Evolutionary conservation across 1,140 invertebrate species (phyloP), one percentile per base, ranked within the genome.

Genomic region (Megathymus violae): DNA sequence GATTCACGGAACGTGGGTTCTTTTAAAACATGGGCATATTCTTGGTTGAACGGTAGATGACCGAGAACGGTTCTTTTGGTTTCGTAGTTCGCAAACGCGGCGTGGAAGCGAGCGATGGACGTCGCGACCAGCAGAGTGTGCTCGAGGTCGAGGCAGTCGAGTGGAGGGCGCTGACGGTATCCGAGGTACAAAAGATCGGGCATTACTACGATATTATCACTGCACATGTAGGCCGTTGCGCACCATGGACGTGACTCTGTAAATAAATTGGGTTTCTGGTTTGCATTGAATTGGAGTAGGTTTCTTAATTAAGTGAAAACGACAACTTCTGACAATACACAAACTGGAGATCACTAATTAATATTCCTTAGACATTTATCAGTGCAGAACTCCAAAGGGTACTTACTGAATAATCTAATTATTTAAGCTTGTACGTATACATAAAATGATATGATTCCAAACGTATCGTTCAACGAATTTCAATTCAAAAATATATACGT

Each of bases 81-180:
- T 22, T 74, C 61, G 31, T 79, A 82, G 65, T 83, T 85, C 4
- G 78, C 69, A 34, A 74, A 76, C 1, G 74, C 66, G 2, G 88
- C 85, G 59, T 90, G 88, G 46, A 83, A 87, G n/a, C 73, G 74
- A 9, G 88, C 88, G 1, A 87, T 3, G 4, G 81, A 51, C 0
- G 71, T 50, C 0, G 68, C 36, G 0, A 70, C 58, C 0, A 78
- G 15, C 7, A 78, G 27, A 0, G 73, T 62, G 58, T 90, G 84
- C 0, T 69, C 51, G 3, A 74, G 43, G 43, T 80, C 79, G 0
- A 86, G 58, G n/a, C 65, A 78, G 13, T 79, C 62, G 0, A 65
- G 14, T 17, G 60, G 47, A 0, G 73, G 66, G 1, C 50, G 48
- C 0, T 67, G 22, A n/a, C 61, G 36, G 48, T 88, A 89, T 1